Base-by-base conservation (phyloP, 1,140 invertebrate genomes). In the Akabosia matsudoensis region DNA sequence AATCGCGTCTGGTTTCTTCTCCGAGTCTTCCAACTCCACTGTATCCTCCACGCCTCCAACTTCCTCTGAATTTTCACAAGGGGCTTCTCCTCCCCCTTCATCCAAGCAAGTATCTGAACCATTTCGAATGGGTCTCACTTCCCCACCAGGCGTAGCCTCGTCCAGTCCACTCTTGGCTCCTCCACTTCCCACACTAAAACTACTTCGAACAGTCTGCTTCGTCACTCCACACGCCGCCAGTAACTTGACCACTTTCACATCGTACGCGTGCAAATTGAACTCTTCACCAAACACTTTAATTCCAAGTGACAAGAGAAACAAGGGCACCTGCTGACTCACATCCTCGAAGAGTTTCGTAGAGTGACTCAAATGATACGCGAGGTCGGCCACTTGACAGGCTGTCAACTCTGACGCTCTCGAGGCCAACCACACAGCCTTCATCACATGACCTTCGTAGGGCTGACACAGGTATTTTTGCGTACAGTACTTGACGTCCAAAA, bases 401-500 rank as follows among this genome's bases (percentile, higher is more conserved):
- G 85, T 86, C 4, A 92, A 84, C 26, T 86, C 83, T 16, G 83
- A 74, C 0, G 88, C 89, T 33, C 86, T 86, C 0, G 91, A 83
- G 1, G 93, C 90, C 80, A 94, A 93, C 82, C 92, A 90, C 88
- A 95, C 91, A 7, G 94, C 92, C 28, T 97, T 87, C 87, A 95
- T 93, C 1, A 91, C 91, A 84, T 97, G 95, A 0, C 95, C 95
- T 82, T 95, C 92, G 45, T 89, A 87, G 0, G 93, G 91, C 76
- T 91, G 91, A 83, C 95, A 97, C 54, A 97, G 86, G 84, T 95
- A 98, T 82, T 95, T 94, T 79, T 95, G 92, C 14, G 96, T 97
- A 83, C 95, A 97, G 82, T 97, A 95, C 85, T 98, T 98, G 0
- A 97, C 95, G 85, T 98, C 96, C 28, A 95, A 85, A 54, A 98